Percentiles rank a stretch among this genome's conserved stretches.
phyloP scores from a whole-genome alignment of 2,797 vertebrate species.

The Rhabdomys pumilio region DNA sequence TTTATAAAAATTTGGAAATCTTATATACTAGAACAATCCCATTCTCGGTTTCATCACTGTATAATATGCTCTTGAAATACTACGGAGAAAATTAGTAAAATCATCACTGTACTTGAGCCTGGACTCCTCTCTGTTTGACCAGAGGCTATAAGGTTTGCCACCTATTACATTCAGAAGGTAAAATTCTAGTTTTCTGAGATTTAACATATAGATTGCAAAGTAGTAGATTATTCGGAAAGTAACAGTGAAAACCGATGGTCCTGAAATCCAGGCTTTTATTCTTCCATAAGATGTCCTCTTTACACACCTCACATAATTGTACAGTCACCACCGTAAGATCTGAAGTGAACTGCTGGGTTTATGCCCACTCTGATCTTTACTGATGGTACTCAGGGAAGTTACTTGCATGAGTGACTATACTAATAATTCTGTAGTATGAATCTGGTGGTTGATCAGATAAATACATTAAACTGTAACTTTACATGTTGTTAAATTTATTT shows the following conservation, averaged over 20 bases:
- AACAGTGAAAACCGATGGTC: neutral
- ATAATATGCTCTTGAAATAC: conserved; percentile 8
- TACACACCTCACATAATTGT: neutral
- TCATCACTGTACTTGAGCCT: neutral
- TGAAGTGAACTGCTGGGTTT: neutral
- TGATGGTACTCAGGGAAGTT: neutral
- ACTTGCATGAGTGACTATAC: neutral
- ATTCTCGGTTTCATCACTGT: neutral
- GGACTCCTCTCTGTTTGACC: neutral
- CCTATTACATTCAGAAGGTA: neutral
- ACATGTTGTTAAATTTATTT: neutral
- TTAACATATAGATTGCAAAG: neutral
- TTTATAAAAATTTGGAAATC: neutral
- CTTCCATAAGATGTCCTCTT: neutral
- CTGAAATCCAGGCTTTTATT: neutral
- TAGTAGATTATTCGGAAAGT: neutral
- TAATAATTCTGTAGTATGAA: neutral
- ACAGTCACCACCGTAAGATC: neutral
- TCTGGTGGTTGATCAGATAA: neutral
- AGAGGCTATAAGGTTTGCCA: neutral
- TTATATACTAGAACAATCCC: neutral
- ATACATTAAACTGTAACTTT: conserved; percentile 1
- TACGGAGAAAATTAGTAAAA: conserved; percentile 34
- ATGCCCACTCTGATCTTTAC: neutral
- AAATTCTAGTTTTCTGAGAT: neutral